Percentiles rank a stretch among this genome's conserved stretches.
These are phyloP conservation scores for Smithornis capensis DNA, from an alignment of 2,113 vertebrate genomes.

Conservation along the genomic window DNA sequence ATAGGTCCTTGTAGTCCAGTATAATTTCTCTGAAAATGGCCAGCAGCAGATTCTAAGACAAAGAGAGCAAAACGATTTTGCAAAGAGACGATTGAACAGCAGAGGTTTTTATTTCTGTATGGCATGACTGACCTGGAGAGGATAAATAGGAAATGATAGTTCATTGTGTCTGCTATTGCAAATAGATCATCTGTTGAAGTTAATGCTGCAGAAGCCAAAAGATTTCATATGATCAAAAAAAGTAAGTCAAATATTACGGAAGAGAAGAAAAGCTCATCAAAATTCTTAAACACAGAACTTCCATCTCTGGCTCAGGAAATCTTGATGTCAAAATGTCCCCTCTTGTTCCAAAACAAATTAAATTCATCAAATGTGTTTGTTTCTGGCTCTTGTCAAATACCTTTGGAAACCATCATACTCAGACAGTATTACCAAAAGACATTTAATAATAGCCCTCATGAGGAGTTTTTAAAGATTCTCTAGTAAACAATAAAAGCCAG, in stretches of 20 bases:
- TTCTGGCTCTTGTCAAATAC: not conserved
- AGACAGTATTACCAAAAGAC: not conserved
- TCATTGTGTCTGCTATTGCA: not conserved
- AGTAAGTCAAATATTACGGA: not conserved
- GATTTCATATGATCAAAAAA: not conserved
- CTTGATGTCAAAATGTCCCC: not conserved
- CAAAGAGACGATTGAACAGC: not conserved
- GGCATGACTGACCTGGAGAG: not conserved
- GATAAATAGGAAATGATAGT: not conserved
- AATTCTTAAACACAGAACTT: not conserved
- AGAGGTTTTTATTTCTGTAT: not conserved
- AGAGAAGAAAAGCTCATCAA: not conserved
- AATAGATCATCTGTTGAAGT: not conserved
- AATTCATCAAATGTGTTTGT: not conserved
- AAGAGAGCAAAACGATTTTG: not conserved
- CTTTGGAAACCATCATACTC: not conserved
- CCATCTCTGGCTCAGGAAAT: not conserved
- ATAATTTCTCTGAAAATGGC: not conserved
- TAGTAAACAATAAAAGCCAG: not conserved
- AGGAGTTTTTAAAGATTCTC: not conserved
- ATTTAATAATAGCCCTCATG: not conserved
- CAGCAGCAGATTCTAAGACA: not conserved
- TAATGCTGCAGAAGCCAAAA: not conserved
- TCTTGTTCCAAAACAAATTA: not conserved
- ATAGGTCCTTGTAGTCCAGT: not conserved